phyloP scores from a whole-genome alignment of 2,113 vertebrate genomes.

The Synchiropus splendidus region DNA sequence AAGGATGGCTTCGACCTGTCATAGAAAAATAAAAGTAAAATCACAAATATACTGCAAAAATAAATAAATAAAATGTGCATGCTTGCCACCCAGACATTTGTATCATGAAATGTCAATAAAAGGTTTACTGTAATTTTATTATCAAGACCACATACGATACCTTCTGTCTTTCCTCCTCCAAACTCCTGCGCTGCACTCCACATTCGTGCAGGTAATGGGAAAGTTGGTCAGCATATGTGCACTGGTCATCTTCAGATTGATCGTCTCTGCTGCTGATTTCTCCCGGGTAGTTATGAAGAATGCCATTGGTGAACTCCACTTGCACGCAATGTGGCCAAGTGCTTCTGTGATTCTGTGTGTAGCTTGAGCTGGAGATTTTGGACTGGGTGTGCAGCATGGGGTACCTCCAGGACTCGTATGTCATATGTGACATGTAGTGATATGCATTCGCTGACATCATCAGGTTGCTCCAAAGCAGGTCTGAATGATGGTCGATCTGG shows the following conservation, averaged over 20 bases:
- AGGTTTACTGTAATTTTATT: no score
- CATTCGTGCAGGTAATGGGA: constrained; percentile 71
- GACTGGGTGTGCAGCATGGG: constrained; percentile 14
- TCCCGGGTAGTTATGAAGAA: no score
- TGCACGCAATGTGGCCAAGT: constrained; percentile 23
- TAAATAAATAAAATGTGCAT: no score
- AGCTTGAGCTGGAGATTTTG: constrained; percentile 46
- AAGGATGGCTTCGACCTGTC: constrained; percentile 57
- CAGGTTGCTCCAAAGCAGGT: constrained; percentile 22
- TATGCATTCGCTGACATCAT: constrained; percentile 20
- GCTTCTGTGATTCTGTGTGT: constrained; percentile 17
- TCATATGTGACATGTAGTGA: constrained; percentile 28
- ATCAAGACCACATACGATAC: no score
- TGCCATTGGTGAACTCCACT: no score
- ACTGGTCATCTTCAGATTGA: constrained; percentile 14
- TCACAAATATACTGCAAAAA: no score
- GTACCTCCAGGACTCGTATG: constrained; percentile 29
- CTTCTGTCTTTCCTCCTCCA: constrained; percentile 77
- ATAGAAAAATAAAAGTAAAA: constrained; percentile 7
- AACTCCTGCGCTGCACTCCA: constrained; percentile 64
- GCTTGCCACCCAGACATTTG: no score
- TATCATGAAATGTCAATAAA: no score
- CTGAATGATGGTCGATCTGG: constrained; percentile 15
- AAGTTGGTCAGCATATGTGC: constrained; percentile 58
- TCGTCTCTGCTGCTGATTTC: no score